Evolutionary conservation across 37 sponge, comb jelly and placozoan genomes (phyloP), one percentile per base, ranked within the genome.

Genomic region (Chondrosia reniformis): DNA sequence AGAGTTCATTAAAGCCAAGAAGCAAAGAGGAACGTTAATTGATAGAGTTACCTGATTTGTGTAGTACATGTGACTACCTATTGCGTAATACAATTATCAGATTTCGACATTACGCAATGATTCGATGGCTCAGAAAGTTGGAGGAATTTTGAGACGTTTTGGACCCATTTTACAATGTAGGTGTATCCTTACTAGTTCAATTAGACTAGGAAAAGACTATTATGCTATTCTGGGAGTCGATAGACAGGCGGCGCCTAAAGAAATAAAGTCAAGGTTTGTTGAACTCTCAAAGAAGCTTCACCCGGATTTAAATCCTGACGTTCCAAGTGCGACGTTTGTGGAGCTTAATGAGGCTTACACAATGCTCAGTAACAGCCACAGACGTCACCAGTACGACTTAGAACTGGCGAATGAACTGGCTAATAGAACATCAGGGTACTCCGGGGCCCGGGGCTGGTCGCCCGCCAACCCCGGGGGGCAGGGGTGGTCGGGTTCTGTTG

Each of bases 21-120:
- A 89, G 54, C 90, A 89, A 54, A 89, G 82, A 45, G 90, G 90
- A 82, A 89, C 90, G 45, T 69, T 89, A 22, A 89, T 89, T 85
- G 90, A 89, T 36, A 85, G 63, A 82, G 79, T 89, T 7, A 75
- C 76, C 8, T 69, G 25, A 69, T 0, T 3, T 69, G 25, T 15
- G 15, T 15, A 10, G 9, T 25, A 19, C 31, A 25, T 63, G 31
- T 28, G n/a, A 10, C 24, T 28, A 10, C 6, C 31, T 9, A 5
- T 3, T 13, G 2, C 31, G 22, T 75, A 54, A 27, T 55, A 33
- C 34, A 75, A 75, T 67, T 9, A 22, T 38, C 30, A 28, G n/a
- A n/a, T n/a, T n/a, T n/a, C n/a, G n/a, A n/a, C 33, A 2, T 13
- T 10, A 30, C 39, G 3, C 45, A 73, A 3, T 3, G 30, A 41